A percentile compares a stretch with the other conserved stretches of the same genome.
These are phyloP conservation scores for Octodon degus DNA, from an alignment of 2,113 vertebrate genomes.

Conservation along the genomic window DNA sequence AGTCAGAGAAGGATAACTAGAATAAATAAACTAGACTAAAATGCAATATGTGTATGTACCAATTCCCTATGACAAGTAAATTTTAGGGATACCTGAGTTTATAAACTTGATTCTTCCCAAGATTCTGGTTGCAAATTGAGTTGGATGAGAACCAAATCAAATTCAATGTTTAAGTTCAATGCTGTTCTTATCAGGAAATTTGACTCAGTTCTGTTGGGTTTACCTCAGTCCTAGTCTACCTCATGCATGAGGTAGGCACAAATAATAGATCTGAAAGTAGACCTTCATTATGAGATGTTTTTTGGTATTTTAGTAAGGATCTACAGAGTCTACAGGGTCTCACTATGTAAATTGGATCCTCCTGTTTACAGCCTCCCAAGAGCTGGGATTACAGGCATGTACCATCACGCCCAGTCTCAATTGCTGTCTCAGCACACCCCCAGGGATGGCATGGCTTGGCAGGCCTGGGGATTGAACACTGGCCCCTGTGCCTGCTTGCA, in stretches of 20 bases:
- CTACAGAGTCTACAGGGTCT: too few relatives aligned
- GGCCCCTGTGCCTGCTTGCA: too few relatives aligned
- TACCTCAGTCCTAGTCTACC: background rate
- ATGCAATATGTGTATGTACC: background rate
- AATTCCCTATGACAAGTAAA: background rate
- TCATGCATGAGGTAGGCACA: background rate
- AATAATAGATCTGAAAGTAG: constrained; percentile 12
- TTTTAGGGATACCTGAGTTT: background rate
- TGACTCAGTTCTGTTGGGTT: background rate
- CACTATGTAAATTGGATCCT: too few relatives aligned
- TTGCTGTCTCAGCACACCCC: too few relatives aligned
- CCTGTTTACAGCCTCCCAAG: too few relatives aligned
- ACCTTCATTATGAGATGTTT: background rate
- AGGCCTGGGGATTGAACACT: too few relatives aligned
- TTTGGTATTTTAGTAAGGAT: too few relatives aligned
- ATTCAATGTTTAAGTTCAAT: background rate
- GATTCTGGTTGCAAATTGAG: too few relatives aligned
- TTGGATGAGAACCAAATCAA: too few relatives aligned
- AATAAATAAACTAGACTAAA: background rate
- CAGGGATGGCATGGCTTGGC: too few relatives aligned
- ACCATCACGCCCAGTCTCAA: too few relatives aligned
- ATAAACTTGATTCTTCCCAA: background rate
- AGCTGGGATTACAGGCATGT: too few relatives aligned
- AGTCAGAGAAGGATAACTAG: background rate
- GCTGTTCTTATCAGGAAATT: background rate